Evolutionary conservation across 92 coral and sea anemone genomes (phyloP), one percentile per base, ranked within the genome.

Genomic region (Anthopleura xanthogrammica): DNA sequence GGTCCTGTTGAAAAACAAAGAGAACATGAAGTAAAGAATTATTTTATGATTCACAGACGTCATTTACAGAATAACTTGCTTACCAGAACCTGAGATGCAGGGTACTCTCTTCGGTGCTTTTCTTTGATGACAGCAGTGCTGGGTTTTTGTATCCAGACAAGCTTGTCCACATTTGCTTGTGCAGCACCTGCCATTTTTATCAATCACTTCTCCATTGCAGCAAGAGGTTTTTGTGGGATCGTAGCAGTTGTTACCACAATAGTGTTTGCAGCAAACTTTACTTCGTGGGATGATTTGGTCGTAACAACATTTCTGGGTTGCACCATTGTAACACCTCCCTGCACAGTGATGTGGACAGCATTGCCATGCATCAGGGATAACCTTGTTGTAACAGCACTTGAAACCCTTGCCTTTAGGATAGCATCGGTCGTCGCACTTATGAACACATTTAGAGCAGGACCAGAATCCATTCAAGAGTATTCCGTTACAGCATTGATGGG

Each of bases 171-270:
- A 68, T 36, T 29, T 68, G 19, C 36, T 36, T 12, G 41, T 12
- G 41, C 74, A 68, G 17, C 74, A 68, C 17, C 8, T 23, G 74
- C 24, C 41, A 68, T 36, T 4, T 29, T 68, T 68, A 13, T 23
- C 74, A 68, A 68, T 36, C 2, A 36, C 74, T 29, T 68, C 2
- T 5, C 36, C 36, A 36, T 68, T 68, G 17, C 74, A 68, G 42
- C 74, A 68, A 12, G 74, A 62, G 36, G 24, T 62, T 2, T 1
- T n/a, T 6, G 9, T 19, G 7, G 70, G 70, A 19, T 62, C 29
- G 70, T 62, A 62, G 36, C 70, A 62, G 36, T 62, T 62, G 36
- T 62, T 36, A n/a, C 70, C 70, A 62, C 70, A 62, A 62, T 62
- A 62, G 10, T 62, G 29, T 22, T 62, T 62, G 36, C 70, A 62